Evolutionary conservation across 1,140 invertebrate genomes (phyloP).

Genomic region (Drosophila pruinosa): DNA sequence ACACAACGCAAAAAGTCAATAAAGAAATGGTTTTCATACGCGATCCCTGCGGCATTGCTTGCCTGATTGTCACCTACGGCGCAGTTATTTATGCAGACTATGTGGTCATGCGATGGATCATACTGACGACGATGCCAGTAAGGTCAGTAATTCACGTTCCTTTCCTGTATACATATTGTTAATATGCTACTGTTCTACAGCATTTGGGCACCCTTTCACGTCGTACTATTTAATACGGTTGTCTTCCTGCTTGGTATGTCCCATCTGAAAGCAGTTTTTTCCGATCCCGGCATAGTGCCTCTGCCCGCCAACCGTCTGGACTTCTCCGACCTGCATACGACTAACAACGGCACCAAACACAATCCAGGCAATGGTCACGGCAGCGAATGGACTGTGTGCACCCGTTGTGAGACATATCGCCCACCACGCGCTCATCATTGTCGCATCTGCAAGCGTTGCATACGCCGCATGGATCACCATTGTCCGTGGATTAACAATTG

Average conservation of each 20-base stretch:
- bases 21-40: constrained; percentile 85
- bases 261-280: constrained; percentile 93
- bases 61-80: constrained; percentile 92
- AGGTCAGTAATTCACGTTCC: no score
- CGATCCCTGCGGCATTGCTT: constrained; percentile 95
- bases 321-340: constrained; percentile 92
- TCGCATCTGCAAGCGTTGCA: constrained; percentile 93
- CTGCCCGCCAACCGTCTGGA: constrained; percentile 91
- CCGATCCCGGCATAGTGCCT: constrained; percentile 94
- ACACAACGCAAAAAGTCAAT: background rate
- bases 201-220: constrained; percentile 93
- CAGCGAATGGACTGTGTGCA: constrained; percentile 93
- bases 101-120: constrained; percentile 93
- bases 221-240: constrained; percentile 91
- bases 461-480: constrained; percentile 95
- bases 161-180: background rate
- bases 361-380: constrained; percentile 76
- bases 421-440: constrained; percentile 95
- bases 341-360: constrained; percentile 78
- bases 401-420: constrained; percentile 92
- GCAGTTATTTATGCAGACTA: constrained; percentile 96
- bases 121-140: constrained; percentile 91
- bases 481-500: constrained; percentile 96
- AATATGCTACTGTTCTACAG: constrained; percentile 84
- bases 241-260: constrained; percentile 90